A percentile compares a stretch with the other conserved stretches of the same genome.
phyloP scores from a whole-genome alignment of 2,888 invertebrate species.

The Tuberolachnus salignus region DNA sequence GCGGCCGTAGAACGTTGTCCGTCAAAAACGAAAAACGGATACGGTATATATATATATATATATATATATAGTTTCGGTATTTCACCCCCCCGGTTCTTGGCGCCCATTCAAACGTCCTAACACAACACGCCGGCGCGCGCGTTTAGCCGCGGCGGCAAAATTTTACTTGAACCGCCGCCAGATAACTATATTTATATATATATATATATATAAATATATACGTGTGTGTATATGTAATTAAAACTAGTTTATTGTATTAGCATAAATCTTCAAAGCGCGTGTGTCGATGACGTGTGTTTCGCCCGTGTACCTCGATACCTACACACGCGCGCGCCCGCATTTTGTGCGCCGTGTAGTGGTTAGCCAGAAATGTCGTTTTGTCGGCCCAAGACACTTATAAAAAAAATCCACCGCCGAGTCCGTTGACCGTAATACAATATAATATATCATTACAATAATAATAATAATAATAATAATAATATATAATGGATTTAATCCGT shows the following conservation, averaged over 20 bases:
- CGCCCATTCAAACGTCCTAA: slow-evolving; percentile 39
- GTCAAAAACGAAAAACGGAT: slow-evolving; percentile 22
- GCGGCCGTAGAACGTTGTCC: slow-evolving; percentile 5
- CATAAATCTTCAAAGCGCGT: slow-evolving; percentile 48
- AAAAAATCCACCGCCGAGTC: slow-evolving; percentile 32
- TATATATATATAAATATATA: too few relatives aligned
- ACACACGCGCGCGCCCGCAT: not conserved
- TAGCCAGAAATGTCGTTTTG: slow-evolving; percentile 37
- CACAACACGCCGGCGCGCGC: slow-evolving; percentile 24
- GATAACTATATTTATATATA: too few relatives aligned
- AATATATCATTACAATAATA: too few relatives aligned
- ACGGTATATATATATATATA: too few relatives aligned
- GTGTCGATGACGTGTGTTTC: slow-evolving; percentile 40
- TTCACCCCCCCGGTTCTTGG: slow-evolving; percentile 14
- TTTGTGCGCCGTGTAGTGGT: slow-evolving; percentile 1
- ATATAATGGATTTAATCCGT: slow-evolving; percentile 23
- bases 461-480: too few relatives aligned
- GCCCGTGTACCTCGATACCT: not conserved
- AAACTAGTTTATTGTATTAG: slow-evolving; percentile 51
- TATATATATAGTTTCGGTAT: too few relatives aligned
- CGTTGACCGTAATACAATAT: slow-evolving; percentile 17
- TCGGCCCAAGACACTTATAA: slow-evolving; percentile 28
- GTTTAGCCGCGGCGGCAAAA: slow-evolving; percentile 9
- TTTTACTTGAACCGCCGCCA: slow-evolving; percentile 48
- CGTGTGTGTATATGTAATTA: slow-evolving; percentile 44